Evolutionary conservation across 2,888 invertebrate genomes (phyloP).

Genomic region (Melinopterus prodromus): DNA sequence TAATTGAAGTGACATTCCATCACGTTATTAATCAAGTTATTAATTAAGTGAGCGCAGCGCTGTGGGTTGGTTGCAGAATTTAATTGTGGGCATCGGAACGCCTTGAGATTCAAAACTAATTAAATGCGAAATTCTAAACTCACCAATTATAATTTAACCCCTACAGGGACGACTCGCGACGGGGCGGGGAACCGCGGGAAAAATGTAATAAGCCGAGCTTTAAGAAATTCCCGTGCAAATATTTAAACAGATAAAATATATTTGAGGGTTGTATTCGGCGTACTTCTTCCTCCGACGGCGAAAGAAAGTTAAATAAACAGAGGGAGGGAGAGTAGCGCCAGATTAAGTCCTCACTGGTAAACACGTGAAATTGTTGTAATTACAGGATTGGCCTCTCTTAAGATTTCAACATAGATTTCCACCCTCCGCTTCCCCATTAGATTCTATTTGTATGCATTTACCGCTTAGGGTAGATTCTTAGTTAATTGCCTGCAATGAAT

Average conservation of each 20-base stretch:
- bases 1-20: conserved; percentile 4
- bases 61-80: not conserved
- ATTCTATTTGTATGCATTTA: not conserved
- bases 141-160: not conserved
- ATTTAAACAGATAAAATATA: not conserved
- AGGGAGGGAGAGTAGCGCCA: not conserved
- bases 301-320: conserved; percentile 4
- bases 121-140: not conserved
- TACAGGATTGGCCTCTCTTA: not conserved
- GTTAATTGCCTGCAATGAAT: no score
- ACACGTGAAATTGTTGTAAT: conserved; percentile 4
- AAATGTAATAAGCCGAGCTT: not conserved
- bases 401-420: not conserved
- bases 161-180: not conserved
- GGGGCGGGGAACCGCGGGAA: not conserved
- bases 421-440: not conserved
- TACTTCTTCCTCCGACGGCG: not conserved
- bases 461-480: not conserved
- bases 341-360: not conserved
- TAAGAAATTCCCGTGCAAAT: not conserved
- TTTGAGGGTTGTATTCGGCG: not conserved
- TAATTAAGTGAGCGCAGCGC: not conserved
- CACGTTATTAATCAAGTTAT: conserved; percentile 4
- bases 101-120: conserved; percentile 4
- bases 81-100: not conserved